These are phyloP conservation scores for Monochamus saltuarius DNA, from an alignment of 1,140 invertebrate species.

Conservation along the genomic window DNA sequence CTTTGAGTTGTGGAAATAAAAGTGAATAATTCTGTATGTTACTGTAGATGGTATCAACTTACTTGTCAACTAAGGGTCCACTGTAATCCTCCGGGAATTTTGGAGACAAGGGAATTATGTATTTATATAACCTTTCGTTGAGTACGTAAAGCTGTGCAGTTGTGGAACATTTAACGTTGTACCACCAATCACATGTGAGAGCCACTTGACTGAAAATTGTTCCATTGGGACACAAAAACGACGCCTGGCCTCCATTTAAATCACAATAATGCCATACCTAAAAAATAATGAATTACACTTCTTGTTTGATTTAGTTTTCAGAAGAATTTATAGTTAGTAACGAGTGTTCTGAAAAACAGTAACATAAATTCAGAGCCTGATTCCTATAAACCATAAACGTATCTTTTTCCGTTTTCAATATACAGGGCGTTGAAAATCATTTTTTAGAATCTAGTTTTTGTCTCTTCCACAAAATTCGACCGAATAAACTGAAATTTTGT, in stretches of 20 bases:
- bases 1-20: no score
- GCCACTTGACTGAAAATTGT: constrained; percentile 88
- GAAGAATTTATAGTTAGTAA: no score
- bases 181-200: constrained; percentile 90
- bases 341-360: no score
- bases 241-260: constrained; percentile 86
- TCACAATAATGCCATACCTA: constrained; percentile 91
- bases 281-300: constrained; percentile 24
- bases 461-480: no score
- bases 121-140: constrained; percentile 85
- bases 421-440: no score
- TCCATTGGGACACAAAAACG: constrained; percentile 87
- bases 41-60: constrained; percentile 35
- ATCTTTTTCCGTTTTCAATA: no score
- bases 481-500: no score
- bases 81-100: constrained; percentile 86
- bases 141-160: constrained; percentile 82
- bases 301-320: no score
- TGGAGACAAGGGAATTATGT: constrained; percentile 78
- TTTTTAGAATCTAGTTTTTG: no score
- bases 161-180: constrained; percentile 80
- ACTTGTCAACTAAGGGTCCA: constrained; percentile 80
- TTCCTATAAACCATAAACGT: no score
- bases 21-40: no score
- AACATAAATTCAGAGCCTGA: no score